phyloP scores from a whole-genome alignment of 2,113 vertebrate species.

The Oplegnathus fasciatus region DNA sequence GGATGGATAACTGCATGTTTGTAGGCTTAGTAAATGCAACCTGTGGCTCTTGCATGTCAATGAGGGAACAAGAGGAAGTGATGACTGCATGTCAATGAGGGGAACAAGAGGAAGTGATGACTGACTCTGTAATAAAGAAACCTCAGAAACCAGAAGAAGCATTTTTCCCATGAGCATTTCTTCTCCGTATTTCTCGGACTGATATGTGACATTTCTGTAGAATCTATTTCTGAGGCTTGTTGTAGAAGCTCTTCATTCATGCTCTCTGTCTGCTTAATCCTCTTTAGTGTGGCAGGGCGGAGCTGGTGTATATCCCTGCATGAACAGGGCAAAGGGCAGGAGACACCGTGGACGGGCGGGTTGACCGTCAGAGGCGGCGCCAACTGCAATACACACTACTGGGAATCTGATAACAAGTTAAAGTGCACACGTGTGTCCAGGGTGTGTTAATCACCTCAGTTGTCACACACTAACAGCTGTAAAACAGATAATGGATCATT shows the following conservation, averaged over 20 bases:
- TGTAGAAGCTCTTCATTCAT: slow-evolving; percentile 17
- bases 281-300: slow-evolving; percentile 3
- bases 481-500: neutral
- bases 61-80: slow-evolving; percentile 26
- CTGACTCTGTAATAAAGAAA: neutral
- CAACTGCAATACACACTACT: neutral
- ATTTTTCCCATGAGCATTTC: neutral
- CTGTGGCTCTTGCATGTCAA: neutral
- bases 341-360: neutral
- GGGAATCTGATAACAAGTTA: neutral
- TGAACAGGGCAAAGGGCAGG: slow-evolving; percentile 8
- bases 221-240: neutral
- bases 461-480: neutral
- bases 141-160: slow-evolving; percentile 23
- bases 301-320: neutral
- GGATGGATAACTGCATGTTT: neutral
- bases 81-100: neutral
- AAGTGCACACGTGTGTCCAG: neutral
- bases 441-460: neutral
- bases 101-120: slow-evolving; percentile 32
- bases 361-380: neutral
- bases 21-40: neutral
- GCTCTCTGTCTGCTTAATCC: slow-evolving; percentile 20
- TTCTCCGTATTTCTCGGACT: neutral
- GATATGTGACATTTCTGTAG: neutral